Base-by-base conservation (phyloP, 92 coral and sea anemone genomes). In the Pocillopora grandis region DNA sequence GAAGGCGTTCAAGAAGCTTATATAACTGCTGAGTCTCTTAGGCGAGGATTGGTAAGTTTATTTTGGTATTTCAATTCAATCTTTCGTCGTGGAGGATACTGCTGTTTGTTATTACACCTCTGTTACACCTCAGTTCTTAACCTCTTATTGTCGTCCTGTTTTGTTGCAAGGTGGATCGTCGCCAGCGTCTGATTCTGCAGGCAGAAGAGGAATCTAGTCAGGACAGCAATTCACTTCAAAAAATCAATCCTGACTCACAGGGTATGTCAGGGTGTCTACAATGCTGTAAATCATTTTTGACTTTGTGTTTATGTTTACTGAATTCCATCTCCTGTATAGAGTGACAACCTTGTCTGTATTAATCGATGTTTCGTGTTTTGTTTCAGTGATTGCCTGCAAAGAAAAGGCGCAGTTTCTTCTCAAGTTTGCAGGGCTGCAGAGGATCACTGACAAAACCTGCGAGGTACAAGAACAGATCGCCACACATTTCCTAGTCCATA, bases 371-470 rank as follows among this genome's bases (percentile, higher is more conserved):
- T 16, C 3, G 60, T 35, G 36, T 62, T 76, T 66, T 62, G 12
- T 58, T 81, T 70, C 48, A 95, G 98, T 96, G 48, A 90, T 92
- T 15, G 88, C 91, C 69, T 96, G 98, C 79, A 92, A 83, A 72
- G 96, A 96, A 62, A 96, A 96, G 65, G 94, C 98, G 36, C 91
- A 86, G 91, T 96, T 96, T 84, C 90, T 96, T 79, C 91, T 96
- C 48, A 96, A 90, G 87, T 96, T 96, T 74, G 97, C 98, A 31
- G 98, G 98, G 48, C 89, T 96, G 55, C 97, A 95, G 80, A 94
- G 98, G 84, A 90, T 96, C 66, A 79, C 94, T 6, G 94, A 94
- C 15, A 90, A 91, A 62, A 77, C 36, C 62, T 14, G 83, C 4
- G 98, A 94, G 87, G 95, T 93, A 86, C 76, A 17, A 69, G 35